phyloP scores from a whole-genome alignment of 2,113 vertebrate genomes.

The Otus sunia region DNA sequence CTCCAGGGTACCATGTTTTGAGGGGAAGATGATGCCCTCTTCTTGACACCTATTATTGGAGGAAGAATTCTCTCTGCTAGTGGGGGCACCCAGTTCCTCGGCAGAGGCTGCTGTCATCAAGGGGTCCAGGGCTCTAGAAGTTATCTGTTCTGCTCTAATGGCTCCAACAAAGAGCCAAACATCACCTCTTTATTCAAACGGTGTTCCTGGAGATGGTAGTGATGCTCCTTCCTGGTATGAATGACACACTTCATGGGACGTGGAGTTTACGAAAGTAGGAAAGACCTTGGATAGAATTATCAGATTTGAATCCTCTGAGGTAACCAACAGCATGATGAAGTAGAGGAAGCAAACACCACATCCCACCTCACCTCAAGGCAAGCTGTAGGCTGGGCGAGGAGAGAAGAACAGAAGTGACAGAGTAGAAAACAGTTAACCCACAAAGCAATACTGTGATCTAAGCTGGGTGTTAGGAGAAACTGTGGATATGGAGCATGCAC shows the following conservation, averaged over 20 bases:
- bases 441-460: not conserved
- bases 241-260: not conserved
- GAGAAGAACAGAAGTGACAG: not conserved
- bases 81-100: not conserved
- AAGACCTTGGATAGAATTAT: not conserved
- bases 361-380: not conserved
- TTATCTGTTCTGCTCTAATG: not conserved
- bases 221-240: not conserved
- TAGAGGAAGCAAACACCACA: not conserved
- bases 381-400: not conserved
- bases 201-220: not conserved
- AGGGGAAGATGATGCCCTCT: not conserved
- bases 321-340: not conserved
- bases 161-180: not conserved
- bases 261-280: not conserved
- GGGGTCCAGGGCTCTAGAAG: not conserved
- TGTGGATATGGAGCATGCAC: not conserved
- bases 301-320: not conserved
- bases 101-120: not conserved
- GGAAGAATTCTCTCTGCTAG: accelerated
- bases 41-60: not conserved
- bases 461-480: not conserved
- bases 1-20: not conserved
- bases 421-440: not conserved
- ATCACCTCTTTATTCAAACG: not conserved